Conservation (phyloP, 2,888 invertebrate species). For the Tinea pellionella region DNA sequence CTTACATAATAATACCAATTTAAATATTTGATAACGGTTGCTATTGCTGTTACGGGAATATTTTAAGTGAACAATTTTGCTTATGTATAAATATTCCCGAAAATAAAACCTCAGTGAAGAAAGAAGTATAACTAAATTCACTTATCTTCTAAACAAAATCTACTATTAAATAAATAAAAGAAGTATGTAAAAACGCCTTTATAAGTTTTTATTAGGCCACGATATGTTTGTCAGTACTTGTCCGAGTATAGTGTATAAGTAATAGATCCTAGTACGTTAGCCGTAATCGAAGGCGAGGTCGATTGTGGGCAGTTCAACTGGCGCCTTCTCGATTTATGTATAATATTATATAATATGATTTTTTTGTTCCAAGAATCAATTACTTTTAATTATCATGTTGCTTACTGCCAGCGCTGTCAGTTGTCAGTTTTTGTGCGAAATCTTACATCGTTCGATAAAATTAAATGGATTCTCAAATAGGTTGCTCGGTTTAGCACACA, state of each 20-base stretch:
- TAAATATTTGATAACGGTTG: conserved; percentile 1
- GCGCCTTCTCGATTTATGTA: conserved; percentile 21
- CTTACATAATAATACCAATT: background rate
- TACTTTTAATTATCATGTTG: background rate
- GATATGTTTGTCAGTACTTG: background rate
- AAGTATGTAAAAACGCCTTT: background rate
- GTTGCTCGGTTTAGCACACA: background rate
- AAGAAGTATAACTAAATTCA: too few species aligned
- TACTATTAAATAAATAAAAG: background rate
- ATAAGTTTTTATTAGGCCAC: background rate
- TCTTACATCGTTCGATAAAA: background rate
- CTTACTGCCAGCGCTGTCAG: background rate
- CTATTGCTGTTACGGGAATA: background rate
- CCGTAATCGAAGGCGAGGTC: conserved; percentile 38
- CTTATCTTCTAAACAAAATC: too few species aligned
- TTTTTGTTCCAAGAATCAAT: background rate
- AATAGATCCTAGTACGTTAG: conserved; percentile 48
- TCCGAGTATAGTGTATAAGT: conserved; percentile 23
- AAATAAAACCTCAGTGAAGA: too few species aligned
- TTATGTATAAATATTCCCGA: too few species aligned
- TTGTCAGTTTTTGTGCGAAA: background rate
- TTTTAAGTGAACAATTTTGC: too few species aligned
- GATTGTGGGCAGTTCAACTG: conserved; percentile 37
- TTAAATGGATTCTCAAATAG: background rate
- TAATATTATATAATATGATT: background rate